phyloP scores from a whole-genome alignment of 2,888 invertebrate genomes.

The Slavum lentiscoides region DNA sequence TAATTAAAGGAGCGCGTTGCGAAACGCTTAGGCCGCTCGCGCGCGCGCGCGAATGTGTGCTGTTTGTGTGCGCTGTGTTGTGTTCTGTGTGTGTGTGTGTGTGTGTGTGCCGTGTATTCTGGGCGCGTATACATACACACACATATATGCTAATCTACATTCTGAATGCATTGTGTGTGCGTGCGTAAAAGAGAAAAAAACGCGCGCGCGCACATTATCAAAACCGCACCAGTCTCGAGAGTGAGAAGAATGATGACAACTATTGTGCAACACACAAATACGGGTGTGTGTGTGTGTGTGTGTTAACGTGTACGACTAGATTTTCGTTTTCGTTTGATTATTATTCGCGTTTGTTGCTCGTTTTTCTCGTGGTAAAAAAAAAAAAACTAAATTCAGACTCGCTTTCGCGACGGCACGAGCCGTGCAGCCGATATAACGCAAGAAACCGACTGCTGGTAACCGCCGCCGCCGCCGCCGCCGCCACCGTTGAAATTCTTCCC shows the following conservation, averaged over 20 bases:
- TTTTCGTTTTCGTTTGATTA: conserved; percentile 46
- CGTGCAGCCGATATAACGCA: background rate
- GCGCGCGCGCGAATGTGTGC: background rate
- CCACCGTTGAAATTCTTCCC: conserved; percentile 29
- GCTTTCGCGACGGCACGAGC: conserved; percentile 11
- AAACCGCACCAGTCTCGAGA: conserved; percentile 31
- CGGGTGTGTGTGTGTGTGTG: background rate
- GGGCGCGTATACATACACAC: conserved; percentile 5
- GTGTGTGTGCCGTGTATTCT: background rate
- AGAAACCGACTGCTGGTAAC: conserved; percentile 36
- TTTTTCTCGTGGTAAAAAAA: background rate
- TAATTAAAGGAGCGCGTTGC: conserved; percentile 52
- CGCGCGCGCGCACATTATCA: conserved; percentile 10
- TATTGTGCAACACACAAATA: conserved; percentile 33
- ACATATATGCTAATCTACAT: conserved; percentile 45
- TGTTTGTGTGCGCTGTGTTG: background rate
- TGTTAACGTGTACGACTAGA: background rate
- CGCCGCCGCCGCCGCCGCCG: background rate
- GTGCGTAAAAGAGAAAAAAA: conserved; percentile 16
- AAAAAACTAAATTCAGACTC: conserved; percentile 27
- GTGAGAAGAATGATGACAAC: conserved; percentile 49
- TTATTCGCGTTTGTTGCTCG: background rate
- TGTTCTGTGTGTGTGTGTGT: background rate
- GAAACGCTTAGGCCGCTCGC: conserved; percentile 45
- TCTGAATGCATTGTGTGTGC: conserved; percentile 36